Base-by-base conservation (phyloP, 2,797 vertebrate genomes). In the Synaphobranchus kaupii region DNA sequence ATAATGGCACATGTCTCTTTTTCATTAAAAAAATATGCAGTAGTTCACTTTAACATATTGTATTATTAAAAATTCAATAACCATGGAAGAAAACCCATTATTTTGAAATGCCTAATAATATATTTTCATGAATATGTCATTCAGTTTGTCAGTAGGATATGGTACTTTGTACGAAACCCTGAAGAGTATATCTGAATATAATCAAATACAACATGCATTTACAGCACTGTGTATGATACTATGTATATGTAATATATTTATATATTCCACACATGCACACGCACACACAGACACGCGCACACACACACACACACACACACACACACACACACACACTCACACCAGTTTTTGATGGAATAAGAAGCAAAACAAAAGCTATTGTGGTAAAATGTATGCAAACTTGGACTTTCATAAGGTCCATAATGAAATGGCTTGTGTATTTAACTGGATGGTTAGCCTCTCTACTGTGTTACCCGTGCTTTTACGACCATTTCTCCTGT, bases 241-340 rank as follows among this genome's bases (percentile, higher is more conserved):
- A 39, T 39, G 39, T 39, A 39, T 39, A 39, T 9, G 54, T 10
- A 56, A 56, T 56, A 56, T 56, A 17, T 17, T 9, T 17, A 56
- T 25, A 63, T 63, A n/a, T 63, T n/a, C 20, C 17, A 63, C 60
- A 22, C 20, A 63, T 17, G 8, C 5, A 22, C 60, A 63, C 2
- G 20, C 60, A n/a, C 60, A 63, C 58, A 63, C 60, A 25, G 6
- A 22, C 60, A 63, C 60, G 12, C 52, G 2, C 52, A 54, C 10
- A 15, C 15, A 13, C 52, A 54, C 10, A 13, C 52, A 54, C 52
- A 13, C 52, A 1, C 15, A 13, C 52, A 13, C 52, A 2, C 92
- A 91, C 90, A n/a, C 60, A 63, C 60, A 63, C 60, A 22, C 20
- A 56, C 4, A 63, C 60, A 63, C 60, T 25, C 60, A 63, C 25